Percentiles rank a stretch among this genome's conserved stretches.
Evolutionary conservation across 2,113 vertebrate species (phyloP).

Genomic region (Mus pahari): DNA sequence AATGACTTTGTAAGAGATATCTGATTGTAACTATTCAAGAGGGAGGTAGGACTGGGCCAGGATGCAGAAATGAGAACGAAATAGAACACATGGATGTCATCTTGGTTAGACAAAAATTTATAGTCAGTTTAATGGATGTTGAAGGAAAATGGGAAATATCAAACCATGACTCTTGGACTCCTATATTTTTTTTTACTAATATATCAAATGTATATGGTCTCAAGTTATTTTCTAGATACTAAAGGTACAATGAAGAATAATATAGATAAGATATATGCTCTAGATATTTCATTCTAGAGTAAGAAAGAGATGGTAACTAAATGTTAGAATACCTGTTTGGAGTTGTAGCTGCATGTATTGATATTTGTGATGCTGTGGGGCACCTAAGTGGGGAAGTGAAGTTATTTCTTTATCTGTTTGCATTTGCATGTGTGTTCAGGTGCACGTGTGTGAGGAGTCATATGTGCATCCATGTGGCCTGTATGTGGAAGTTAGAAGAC

Average conservation of each 20-base stretch:
- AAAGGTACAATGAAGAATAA: neutral
- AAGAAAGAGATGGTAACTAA: neutral
- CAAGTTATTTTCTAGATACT: neutral
- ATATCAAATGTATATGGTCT: neutral
- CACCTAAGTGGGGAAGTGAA: neutral
- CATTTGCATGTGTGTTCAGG: neutral
- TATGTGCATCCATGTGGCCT: neutral
- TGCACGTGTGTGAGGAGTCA: too few relatives aligned
- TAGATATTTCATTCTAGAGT: neutral
- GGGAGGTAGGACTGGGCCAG: neutral
- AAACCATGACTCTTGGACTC: neutral
- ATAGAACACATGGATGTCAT: neutral
- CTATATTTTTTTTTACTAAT: neutral
- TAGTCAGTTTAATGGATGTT: neutral
- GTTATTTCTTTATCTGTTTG: neutral
- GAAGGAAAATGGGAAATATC: neutral
- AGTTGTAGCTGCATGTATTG: neutral
- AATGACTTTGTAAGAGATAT: neutral
- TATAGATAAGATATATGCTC: neutral
- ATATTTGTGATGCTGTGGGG: neutral
- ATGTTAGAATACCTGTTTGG: neutral
- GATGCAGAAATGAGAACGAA: neutral
- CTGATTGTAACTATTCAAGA: neutral
- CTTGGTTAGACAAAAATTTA: neutral
- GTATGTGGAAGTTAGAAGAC: neutral